These are phyloP conservation scores for Hydropotes inermis DNA, from an alignment of 2,113 vertebrate genomes.

Conservation along the genomic window DNA sequence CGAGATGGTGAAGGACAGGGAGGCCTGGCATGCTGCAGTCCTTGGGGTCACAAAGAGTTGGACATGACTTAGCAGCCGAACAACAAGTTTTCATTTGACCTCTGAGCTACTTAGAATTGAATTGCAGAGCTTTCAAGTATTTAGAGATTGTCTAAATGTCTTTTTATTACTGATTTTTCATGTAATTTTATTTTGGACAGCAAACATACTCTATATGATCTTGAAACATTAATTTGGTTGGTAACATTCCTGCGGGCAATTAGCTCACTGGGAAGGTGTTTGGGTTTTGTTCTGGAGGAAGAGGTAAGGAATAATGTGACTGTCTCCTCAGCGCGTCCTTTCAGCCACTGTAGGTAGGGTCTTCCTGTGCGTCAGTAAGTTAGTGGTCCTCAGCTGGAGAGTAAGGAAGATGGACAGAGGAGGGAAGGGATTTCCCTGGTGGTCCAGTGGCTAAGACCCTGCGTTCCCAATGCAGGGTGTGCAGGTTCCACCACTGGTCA, in stretches of 20 bases:
- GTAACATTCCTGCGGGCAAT: not conserved
- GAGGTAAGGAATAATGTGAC: not conserved
- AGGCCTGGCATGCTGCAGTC: not conserved
- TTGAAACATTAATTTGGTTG: not conserved
- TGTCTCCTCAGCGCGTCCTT: not conserved
- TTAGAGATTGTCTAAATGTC: not conserved
- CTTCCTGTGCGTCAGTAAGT: not conserved
- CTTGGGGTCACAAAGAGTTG: not conserved
- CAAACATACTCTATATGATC: not conserved
- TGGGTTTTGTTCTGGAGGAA: not conserved
- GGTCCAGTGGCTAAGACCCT: not conserved
- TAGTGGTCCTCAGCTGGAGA: too few species aligned
- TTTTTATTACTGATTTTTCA: not conserved
- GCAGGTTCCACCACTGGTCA: not conserved
- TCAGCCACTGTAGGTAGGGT: fast-evolving
- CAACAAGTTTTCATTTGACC: not conserved
- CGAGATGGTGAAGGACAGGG: not conserved
- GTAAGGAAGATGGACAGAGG: not conserved
- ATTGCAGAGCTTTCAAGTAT: not conserved
- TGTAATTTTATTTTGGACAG: not conserved
- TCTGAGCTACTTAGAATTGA: not conserved
- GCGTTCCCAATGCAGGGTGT: not conserved
- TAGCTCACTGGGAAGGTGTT: not conserved
- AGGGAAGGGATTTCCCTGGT: not conserved
- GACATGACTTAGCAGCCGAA: not conserved